Conservation (phyloP, 1,140 invertebrate species). For the Trichomalopsis sarcophagae region DNA sequence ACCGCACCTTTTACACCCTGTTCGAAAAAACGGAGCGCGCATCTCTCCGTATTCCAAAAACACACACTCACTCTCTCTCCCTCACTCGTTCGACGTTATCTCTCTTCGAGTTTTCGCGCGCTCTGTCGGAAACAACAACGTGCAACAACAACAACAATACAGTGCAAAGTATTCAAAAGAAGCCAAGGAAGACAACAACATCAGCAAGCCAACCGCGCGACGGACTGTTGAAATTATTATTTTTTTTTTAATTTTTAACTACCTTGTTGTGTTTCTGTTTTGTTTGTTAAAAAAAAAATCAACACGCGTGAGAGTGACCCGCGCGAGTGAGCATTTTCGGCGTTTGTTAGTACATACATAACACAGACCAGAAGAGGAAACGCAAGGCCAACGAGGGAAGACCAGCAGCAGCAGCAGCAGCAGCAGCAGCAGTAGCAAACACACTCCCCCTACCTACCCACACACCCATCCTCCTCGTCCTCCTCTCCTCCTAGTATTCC, state of each 20-base stretch:
- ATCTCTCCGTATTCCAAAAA: not conserved
- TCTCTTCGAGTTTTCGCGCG: not conserved
- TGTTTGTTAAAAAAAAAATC: not conserved
- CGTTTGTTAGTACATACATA: not conserved
- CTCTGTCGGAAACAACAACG: not conserved
- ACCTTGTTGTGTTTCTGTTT: constrained; percentile 4
- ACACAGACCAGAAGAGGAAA: not conserved
- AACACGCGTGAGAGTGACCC: not conserved
- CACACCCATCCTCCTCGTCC: constrained; percentile 8
- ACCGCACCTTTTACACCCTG: constrained; percentile 23
- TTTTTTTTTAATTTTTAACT: not conserved
- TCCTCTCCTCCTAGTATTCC: not conserved
- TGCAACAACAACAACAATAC: not conserved
- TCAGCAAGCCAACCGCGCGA: not conserved
- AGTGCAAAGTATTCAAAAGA: not conserved
- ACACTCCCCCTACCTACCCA: not conserved
- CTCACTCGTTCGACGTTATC: not conserved
- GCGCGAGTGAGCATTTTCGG: not conserved
- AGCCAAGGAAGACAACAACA: not conserved
- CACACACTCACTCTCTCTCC: constrained; percentile 25
- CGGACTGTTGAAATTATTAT: not conserved
- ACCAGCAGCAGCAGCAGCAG: not conserved
- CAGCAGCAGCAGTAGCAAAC: not conserved
- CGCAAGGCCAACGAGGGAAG: not conserved
- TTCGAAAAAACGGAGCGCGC: constrained; percentile 46